phyloP scores from a whole-genome alignment of 1,140 invertebrate species.

The Bombus superbus region DNA sequence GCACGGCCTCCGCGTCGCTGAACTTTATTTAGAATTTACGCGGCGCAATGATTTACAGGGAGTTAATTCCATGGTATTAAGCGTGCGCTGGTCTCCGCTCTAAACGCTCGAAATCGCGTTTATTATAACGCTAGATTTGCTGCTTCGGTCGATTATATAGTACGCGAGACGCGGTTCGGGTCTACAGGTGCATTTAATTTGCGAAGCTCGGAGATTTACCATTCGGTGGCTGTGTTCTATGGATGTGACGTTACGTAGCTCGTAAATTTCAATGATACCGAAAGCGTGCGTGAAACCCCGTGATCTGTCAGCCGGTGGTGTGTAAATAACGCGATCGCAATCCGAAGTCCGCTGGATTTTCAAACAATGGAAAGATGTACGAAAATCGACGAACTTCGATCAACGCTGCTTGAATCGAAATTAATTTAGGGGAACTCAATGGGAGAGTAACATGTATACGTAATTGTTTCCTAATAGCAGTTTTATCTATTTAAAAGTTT shows the following conservation, averaged over 20 bases:
- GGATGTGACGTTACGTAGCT: background rate
- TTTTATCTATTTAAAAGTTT: too few relatives aligned
- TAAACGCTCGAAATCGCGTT: background rate
- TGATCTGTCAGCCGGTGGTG: background rate
- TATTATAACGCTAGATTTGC: conserved; percentile 35
- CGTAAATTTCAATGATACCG: conserved; percentile 19
- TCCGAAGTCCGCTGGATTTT: background rate
- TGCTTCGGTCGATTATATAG: background rate
- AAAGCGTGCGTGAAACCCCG: background rate
- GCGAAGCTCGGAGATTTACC: conserved; percentile 30
- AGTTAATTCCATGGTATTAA: conserved; percentile 5
- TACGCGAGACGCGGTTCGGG: background rate
- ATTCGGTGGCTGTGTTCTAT: conserved; percentile 1
- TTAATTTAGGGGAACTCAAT: too few relatives aligned
- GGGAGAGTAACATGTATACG: too few relatives aligned
- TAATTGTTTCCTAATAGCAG: too few relatives aligned
- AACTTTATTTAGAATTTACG: conserved; percentile 16
- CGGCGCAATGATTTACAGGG: background rate
- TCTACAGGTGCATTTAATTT: conserved; percentile 44
- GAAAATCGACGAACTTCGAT: background rate
- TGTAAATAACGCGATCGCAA: conserved; percentile 1
- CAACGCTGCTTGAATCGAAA: background rate
- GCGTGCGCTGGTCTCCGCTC: background rate
- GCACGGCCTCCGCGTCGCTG: background rate
- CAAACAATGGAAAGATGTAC: background rate